Evolutionary conservation across 1,140 invertebrate species (phyloP).

Genomic region (Myzus persicae): DNA sequence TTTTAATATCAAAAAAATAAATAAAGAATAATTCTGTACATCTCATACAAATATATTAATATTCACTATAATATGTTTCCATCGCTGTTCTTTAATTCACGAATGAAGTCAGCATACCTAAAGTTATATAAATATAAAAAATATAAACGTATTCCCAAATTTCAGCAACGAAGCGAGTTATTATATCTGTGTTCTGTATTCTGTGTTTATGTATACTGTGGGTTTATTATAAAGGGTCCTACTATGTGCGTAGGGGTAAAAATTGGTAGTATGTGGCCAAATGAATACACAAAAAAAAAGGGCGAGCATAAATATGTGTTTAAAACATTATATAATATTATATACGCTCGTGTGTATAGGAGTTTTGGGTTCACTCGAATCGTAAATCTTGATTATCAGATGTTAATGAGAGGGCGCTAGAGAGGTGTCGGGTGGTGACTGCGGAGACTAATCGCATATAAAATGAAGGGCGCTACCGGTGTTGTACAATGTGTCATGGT

Average conservation of each 20-base stretch:
- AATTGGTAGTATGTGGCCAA: slow-evolving; percentile 5
- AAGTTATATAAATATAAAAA: not conserved
- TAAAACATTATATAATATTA: slow-evolving; percentile 14
- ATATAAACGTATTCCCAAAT: not conserved
- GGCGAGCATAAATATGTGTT: slow-evolving; percentile 5
- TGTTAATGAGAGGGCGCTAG: slow-evolving; percentile 43
- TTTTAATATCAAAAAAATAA: not conserved
- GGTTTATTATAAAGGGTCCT: not conserved
- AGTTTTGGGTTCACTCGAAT: not conserved
- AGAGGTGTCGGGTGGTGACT: not conserved
- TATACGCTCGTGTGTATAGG: not conserved
- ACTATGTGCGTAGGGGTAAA: not conserved
- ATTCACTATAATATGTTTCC: not conserved
- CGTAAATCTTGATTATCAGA: slow-evolving; percentile 53
- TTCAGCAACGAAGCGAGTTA: not conserved
- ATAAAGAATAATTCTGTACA: not conserved
- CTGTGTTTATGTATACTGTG: not conserved
- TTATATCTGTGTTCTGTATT: not conserved
- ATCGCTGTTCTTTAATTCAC: not conserved
- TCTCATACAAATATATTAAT: not conserved
- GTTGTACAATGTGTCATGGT: slow-evolving; percentile 50
- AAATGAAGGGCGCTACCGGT: not conserved
- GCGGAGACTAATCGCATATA: slow-evolving; percentile 33
- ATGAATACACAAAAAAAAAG: slow-evolving; percentile 16
- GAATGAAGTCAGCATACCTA: not conserved